These are phyloP conservation scores for Xylota segnis DNA, from an alignment of 2,888 invertebrate species.

Conservation along the genomic window DNA sequence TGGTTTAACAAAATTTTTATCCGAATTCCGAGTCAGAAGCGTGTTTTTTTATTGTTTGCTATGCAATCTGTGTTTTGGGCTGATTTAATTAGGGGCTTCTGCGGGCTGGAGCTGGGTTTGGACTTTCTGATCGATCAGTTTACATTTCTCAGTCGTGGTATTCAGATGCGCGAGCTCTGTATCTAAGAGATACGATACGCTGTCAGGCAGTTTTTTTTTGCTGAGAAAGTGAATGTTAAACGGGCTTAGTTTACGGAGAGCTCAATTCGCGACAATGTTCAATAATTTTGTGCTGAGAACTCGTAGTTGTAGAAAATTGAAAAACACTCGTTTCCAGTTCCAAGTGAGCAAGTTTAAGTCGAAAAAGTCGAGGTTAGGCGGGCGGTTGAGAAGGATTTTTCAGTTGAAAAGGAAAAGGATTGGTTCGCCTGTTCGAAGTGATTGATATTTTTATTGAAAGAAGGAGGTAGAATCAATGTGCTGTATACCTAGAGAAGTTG, in stretches of 20 bases:
- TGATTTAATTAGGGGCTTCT: constrained; percentile 29
- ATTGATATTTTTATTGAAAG: constrained; percentile 1
- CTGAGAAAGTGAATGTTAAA: constrained; percentile 21
- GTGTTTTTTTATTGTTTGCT: constrained; percentile 4
- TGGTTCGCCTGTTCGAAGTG: constrained; percentile 2
- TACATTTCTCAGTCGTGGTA: constrained; percentile 39
- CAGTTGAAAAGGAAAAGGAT: constrained; percentile 4
- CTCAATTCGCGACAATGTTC: constrained; percentile 57
- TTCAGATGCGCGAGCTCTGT: constrained; percentile 35
- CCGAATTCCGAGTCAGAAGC: not conserved
- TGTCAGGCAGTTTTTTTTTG: not conserved
- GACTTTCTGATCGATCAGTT: constrained; percentile 46
- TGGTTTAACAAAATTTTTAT: not conserved
- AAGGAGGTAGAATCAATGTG: constrained; percentile 17
- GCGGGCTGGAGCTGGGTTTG: not conserved
- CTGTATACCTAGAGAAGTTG: constrained; percentile 39
- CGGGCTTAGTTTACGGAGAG: constrained; percentile 23
- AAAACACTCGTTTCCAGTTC: constrained; percentile 28
- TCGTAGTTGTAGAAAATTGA: constrained; percentile 41
- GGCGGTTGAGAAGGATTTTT: constrained; percentile 23
- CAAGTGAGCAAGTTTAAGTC: constrained; percentile 46
- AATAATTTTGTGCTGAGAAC: constrained; percentile 37
- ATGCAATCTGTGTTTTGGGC: constrained; percentile 44
- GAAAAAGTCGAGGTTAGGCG: constrained; percentile 27
- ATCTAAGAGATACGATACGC: not conserved